Base-by-base conservation (phyloP, 2,888 invertebrate genomes). In the Pterostichus madidus region DNA sequence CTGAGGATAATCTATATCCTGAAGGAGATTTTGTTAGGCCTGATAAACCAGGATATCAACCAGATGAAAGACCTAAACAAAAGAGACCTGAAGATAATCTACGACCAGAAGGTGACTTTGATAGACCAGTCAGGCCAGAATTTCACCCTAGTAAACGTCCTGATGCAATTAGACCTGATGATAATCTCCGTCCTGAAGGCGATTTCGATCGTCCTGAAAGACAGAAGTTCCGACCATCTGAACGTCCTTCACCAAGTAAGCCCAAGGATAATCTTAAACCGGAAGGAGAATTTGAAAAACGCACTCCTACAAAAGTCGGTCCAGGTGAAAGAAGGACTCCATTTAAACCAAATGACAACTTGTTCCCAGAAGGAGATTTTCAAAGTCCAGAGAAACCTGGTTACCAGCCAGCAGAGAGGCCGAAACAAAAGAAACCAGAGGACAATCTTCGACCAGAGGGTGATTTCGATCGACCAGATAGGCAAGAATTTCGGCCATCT, bases 371-470 rank as follows among this genome's bases (percentile, higher is more conserved):
- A 87, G 93, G 92, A 0, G 90, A 91, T 0, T 91, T 92, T 84
- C 90, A 91, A 79, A 87, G 87, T 31, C 90, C 89, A 0, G 86
- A 88, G 49, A 87, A 86, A 11, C 89, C 90, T 0, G 86, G 89
- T 78, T 91, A 89, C 87, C 86, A 87, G 15, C 91, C 89, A 35
- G 91, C 89, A 31, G 92, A 92, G 85, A 88, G 92, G 79, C 91
- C 90, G 24, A 88, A 89, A 49, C 91, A 89, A 35, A 91, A 89
- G 83, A 93, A 90, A 85, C 95, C 93, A 0, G 88, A 91, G 85
- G 94, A 94, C 85, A 94, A 94, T 87, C 39, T 39, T 8, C 86
- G 89, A 75, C 90, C 89, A 0, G 89, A 93, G 88, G 94, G 93
- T 0, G 91, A 92, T 1, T 93, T 93, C 85, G 90, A 91, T 49